These are phyloP conservation scores for Orbicella faveolata DNA, from an alignment of 64 coral and sea anemone genomes.

Conservation along the genomic window DNA sequence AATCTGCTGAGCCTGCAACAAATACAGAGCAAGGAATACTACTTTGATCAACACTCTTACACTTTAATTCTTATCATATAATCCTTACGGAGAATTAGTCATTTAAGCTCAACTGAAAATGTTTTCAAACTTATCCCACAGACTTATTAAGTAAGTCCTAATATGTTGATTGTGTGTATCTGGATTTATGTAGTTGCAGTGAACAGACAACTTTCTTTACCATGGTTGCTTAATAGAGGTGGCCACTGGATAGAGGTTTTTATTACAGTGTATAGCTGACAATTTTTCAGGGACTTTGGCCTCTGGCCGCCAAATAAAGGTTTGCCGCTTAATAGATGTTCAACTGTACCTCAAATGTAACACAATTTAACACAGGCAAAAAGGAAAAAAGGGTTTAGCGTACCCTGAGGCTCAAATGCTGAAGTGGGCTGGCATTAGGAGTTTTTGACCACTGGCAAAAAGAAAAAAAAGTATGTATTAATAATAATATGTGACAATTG, in stretches of 20 bases:
- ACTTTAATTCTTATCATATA: too few relatives aligned
- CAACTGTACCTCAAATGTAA: background rate
- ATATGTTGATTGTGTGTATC: background rate
- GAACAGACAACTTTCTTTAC: background rate
- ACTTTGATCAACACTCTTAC: too few relatives aligned
- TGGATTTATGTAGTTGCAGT: too few relatives aligned
- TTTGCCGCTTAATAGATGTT: too few relatives aligned
- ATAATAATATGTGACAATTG: background rate
- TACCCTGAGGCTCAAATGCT: conserved; percentile 67
- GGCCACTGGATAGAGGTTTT: background rate
- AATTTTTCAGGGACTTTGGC: too few relatives aligned
- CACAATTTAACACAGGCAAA: background rate
- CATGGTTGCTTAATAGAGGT: background rate
- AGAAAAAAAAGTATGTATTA: background rate
- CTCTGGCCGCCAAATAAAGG: too few relatives aligned
- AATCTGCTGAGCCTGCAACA: conserved; percentile 57
- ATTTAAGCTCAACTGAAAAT: too few relatives aligned
- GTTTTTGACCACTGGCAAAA: conserved; percentile 58
- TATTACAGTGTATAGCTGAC: background rate
- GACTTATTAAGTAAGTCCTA: background rate
- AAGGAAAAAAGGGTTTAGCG: background rate
- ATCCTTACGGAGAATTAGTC: too few relatives aligned
- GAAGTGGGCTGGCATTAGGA: conserved; percentile 44
- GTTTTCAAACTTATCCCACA: too few relatives aligned
- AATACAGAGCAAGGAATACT: too few relatives aligned